Evolutionary conservation across 2,113 vertebrate genomes (phyloP).

Genomic region (Myrmecophaga tridactyla): DNA sequence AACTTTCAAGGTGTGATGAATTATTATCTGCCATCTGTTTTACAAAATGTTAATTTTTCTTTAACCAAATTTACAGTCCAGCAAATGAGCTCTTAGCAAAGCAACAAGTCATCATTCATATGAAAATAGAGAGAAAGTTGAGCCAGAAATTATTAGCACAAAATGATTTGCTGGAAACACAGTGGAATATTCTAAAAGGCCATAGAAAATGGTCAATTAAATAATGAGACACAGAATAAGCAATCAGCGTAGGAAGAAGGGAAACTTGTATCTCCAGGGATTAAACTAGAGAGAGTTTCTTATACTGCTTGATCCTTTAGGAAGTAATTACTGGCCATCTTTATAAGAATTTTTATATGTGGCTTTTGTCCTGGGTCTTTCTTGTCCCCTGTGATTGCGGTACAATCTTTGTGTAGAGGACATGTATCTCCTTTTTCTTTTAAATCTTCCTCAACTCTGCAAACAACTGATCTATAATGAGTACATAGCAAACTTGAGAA

Average conservation of each 20-base stretch:
- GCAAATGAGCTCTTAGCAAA: conserved; percentile 74
- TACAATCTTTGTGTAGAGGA: neutral
- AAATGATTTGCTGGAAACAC: conserved; percentile 60
- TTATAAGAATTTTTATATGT: neutral
- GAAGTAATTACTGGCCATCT: neutral
- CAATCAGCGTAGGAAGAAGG: conserved; percentile 28
- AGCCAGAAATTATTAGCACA: conserved; percentile 76
- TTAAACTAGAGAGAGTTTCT: neutral
- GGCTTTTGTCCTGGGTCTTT: neutral
- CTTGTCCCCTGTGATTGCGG: neutral
- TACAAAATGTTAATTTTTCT: conserved; percentile 72
- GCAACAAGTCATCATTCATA: conserved; percentile 73
- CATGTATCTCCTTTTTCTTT: conserved; percentile 8
- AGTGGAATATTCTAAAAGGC: conserved; percentile 72
- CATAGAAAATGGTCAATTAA: conserved; percentile 74
- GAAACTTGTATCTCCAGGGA: conserved; percentile 26
- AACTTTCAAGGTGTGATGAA: conserved; percentile 65
- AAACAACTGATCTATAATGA: conserved; percentile 20
- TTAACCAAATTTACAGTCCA: conserved; percentile 68
- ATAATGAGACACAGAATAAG: conserved; percentile 52
- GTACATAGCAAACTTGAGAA: neutral
- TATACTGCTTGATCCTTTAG: neutral
- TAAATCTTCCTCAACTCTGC: neutral
- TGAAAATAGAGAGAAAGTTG: conserved; percentile 60
- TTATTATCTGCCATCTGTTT: conserved; percentile 72